Conservation (phyloP, 2,888 invertebrate species). For the Cyaniris semiargus region DNA sequence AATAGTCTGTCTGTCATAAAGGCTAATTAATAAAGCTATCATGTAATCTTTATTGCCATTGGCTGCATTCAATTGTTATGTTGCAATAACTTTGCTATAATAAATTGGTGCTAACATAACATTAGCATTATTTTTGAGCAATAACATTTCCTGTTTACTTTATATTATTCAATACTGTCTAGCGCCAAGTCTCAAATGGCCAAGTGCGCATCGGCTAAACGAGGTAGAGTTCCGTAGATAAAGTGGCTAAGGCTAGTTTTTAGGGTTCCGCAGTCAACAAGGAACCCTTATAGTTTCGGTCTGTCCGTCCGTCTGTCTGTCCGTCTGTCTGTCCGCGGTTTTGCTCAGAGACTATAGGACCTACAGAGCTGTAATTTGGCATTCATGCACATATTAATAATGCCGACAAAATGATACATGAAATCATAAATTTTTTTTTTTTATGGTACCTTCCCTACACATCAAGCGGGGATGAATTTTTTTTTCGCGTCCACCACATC, state of each 20-base stretch:
- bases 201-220: neutral
- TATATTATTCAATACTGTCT: constrained; percentile 11
- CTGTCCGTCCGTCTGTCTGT: too few species aligned
- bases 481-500: too few species aligned
- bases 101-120: neutral
- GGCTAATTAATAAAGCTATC: neutral
- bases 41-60: constrained; percentile 11
- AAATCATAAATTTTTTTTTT: too few species aligned
- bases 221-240: neutral
- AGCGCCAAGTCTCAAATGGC: neutral
- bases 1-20: neutral
- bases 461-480: too few species aligned
- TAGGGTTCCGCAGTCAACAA: too few species aligned
- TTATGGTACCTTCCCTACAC: too few species aligned
- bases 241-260: neutral
- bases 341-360: too few species aligned
- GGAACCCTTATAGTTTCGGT: too few species aligned
- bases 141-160: constrained; percentile 1
- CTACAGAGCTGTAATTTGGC: too few species aligned
- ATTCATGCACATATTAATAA: too few species aligned
- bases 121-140: constrained; percentile 1
- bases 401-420: too few species aligned
- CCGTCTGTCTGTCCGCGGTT: too few species aligned
- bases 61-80: neutral
- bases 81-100: neutral